Base-by-base conservation (phyloP, 2,797 vertebrate genomes). In the Caiman crocodilus region DNA sequence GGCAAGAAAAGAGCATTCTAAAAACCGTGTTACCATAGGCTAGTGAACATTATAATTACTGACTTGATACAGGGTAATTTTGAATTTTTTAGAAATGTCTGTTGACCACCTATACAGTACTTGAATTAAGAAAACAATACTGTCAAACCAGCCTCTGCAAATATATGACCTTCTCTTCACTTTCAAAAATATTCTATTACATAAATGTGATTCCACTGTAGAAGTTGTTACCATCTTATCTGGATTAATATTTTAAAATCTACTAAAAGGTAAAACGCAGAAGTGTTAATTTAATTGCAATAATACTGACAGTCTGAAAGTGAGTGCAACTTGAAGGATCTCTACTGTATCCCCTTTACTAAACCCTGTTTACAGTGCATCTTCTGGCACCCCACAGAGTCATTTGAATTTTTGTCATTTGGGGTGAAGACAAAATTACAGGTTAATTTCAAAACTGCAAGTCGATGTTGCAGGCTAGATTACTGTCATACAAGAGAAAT, bases 341-440 rank as follows among this genome's bases (percentile, higher is more conserved):
- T 93, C 95, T 94, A 97, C 97, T 94, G 92, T 91, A 94, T 92
- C 91, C 96, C 96, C 94, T 96, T 97, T 92, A 89, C 93, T 2
- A 88, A 97, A 96, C 88, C 97, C 97, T 98, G 97, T 98, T 98
- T 98, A 98, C 96, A 97, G 97, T 96, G 97, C 98, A 98, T 98
- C 97, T 97, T 96, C 97, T 93, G 97, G 98, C 97, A 97, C 98
- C 98, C 98, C 97, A 98, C 96, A 84, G 98, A 98, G 98, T 97
- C 97, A 98, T 98, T 98, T 98, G 97, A 98, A 98, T 98, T 98
- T 98, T 98, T 98, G 98, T 98, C 98, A 98, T 98, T 98, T 98
- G 98, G 98, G 98, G 98, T 98, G 98, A 98, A 98, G 97, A 98
- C 97, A 98, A 98, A 98, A 98, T 98, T 98, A 97, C 97, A 98